Evolutionary conservation across 2,113 vertebrate species (phyloP).

Genomic region (Megaceryle maxima): DNA sequence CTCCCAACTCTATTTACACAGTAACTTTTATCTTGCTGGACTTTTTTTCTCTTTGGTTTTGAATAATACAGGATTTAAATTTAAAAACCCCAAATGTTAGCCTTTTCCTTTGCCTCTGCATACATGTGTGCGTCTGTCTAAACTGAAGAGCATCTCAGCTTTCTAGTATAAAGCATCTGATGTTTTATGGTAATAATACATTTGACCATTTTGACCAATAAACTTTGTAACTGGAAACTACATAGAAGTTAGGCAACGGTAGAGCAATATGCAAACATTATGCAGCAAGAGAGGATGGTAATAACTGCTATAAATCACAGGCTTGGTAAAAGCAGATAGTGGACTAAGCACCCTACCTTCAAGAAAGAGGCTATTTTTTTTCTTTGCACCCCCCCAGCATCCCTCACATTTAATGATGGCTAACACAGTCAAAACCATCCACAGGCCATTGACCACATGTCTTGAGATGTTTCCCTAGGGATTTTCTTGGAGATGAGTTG

Average conservation of each 20-base stretch:
- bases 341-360: background rate
- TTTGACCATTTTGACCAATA: background rate
- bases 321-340: background rate
- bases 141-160: background rate
- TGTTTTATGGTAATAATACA: background rate
- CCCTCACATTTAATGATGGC: background rate
- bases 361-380: background rate
- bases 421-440: background rate
- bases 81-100: background rate
- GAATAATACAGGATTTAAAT: background rate
- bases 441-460: background rate
- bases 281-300: background rate
- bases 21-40: background rate
- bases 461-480: background rate
- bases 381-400: background rate
- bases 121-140: background rate
- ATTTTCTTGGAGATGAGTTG: background rate
- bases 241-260: background rate
- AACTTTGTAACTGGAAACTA: background rate
- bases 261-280: background rate
- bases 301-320: background rate
- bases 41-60: background rate
- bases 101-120: background rate
- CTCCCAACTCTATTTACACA: background rate
- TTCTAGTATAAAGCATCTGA: background rate